These are phyloP conservation scores for Orthonychiurus folsomi DNA, from an alignment of 2,888 invertebrate species.

Conservation along the genomic window DNA sequence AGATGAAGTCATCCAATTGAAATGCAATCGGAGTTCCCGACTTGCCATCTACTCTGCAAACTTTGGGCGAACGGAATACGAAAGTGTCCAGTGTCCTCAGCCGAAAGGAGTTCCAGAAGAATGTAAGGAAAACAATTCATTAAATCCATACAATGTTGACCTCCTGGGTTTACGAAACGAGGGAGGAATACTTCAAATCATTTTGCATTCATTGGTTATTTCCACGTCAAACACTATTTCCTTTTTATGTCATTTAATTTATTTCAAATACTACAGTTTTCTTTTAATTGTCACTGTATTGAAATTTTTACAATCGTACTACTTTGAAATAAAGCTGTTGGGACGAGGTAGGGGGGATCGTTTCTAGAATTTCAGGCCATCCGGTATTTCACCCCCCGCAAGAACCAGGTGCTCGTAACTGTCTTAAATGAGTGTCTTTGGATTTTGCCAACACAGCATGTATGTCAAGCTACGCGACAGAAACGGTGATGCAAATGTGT, in stretches of 20 bases:
- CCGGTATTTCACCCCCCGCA: too few relatives aligned
- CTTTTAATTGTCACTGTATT: too few relatives aligned
- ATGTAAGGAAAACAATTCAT: conserved; percentile 56
- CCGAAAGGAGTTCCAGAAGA: conserved; percentile 77
- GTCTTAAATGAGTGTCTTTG: background rate
- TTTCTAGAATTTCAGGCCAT: too few relatives aligned
- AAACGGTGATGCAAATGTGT: conserved; percentile 77
- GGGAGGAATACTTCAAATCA: background rate
- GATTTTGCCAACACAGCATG: conserved; percentile 57
- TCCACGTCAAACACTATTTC: conserved; percentile 3
- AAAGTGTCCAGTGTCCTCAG: conserved; percentile 76
- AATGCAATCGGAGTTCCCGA: conserved; percentile 76
- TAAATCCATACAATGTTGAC: background rate
- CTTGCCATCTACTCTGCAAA: conserved; percentile 73
- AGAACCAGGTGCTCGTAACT: too few relatives aligned
- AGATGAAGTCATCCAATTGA: conserved; percentile 75
- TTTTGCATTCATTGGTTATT: background rate
- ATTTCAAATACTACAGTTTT: too few relatives aligned
- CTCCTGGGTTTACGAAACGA: background rate
- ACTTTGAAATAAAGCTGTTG: too few relatives aligned
- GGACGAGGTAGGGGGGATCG: too few relatives aligned
- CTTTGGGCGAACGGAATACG: conserved; percentile 79
- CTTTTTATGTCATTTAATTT: too few relatives aligned
- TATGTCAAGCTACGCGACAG: conserved; percentile 78
- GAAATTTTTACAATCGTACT: too few relatives aligned